A percentile compares a stretch with the other conserved stretches of the same genome.
These are phyloP conservation scores for Rattus rattus DNA, from an alignment of 2,113 vertebrate species.

Conservation along the genomic window DNA sequence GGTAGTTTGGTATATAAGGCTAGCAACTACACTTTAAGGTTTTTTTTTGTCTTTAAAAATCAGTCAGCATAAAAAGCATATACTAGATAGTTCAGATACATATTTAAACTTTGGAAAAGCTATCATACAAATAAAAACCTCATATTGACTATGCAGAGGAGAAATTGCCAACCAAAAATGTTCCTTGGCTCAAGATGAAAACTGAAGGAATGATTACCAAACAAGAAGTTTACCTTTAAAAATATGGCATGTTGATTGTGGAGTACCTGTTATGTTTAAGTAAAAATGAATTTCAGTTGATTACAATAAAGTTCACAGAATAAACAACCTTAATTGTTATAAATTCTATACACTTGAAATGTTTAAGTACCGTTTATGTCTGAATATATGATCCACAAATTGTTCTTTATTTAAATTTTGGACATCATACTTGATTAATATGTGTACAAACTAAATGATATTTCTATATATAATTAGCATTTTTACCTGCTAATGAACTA, in stretches of 20 bases:
- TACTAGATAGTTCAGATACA: not conserved
- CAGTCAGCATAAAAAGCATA: not conserved
- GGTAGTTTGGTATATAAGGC: not conserved
- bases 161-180: not conserved
- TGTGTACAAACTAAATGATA: not conserved
- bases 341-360: not conserved
- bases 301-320: not conserved
- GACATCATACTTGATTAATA: not conserved
- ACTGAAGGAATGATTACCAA: not conserved
- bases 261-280: not conserved
- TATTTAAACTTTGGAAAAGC: not conserved
- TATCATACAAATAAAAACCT: not conserved
- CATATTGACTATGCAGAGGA: not conserved
- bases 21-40: not conserved
- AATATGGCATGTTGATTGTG: not conserved
- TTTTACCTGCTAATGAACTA: not conserved
- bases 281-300: not conserved
- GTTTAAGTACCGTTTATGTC: not conserved
- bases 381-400: not conserved
- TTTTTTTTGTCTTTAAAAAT: not conserved
- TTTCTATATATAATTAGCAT: conserved; percentile 24
- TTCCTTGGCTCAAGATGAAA: not conserved
- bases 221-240: not conserved
- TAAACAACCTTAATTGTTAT: not conserved
- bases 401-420: not conserved